These are phyloP conservation scores for Hymenopus coronatus DNA, from an alignment of 2,888 invertebrate species.

Conservation along the genomic window DNA sequence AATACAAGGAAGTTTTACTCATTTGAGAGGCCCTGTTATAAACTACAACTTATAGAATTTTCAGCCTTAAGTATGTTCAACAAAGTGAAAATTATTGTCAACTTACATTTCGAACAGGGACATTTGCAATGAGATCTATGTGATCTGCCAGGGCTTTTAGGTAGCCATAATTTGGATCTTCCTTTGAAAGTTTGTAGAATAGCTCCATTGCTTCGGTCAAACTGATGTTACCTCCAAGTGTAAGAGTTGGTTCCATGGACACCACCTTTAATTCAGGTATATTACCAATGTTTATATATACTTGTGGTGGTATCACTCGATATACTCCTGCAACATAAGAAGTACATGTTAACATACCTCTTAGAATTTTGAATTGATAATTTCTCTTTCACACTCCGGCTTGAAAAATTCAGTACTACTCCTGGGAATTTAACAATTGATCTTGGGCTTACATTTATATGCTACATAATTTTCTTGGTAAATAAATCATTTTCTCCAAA, in stretches of 20 bases:
- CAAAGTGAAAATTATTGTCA: background rate
- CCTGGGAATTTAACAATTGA: too few relatives aligned
- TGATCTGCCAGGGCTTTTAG: slow-evolving; percentile 43
- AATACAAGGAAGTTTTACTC: too few relatives aligned
- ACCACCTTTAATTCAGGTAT: slow-evolving; percentile 56
- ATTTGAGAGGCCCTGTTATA: too few relatives aligned
- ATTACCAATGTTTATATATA: slow-evolving; percentile 62
- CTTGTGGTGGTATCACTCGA: slow-evolving; percentile 49
- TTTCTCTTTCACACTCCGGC: too few relatives aligned
- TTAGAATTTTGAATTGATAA: background rate
- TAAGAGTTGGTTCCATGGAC: slow-evolving; percentile 47
- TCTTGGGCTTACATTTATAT: too few relatives aligned
- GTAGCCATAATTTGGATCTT: slow-evolving; percentile 36
- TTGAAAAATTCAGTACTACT: too few relatives aligned
- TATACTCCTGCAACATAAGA: slow-evolving; percentile 46
- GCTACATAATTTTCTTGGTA: too few relatives aligned
- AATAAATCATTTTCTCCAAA: too few relatives aligned
- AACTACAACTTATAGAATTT: too few relatives aligned
- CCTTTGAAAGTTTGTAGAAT: slow-evolving; percentile 41
- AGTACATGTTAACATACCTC: background rate
- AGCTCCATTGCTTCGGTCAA: slow-evolving; percentile 55
- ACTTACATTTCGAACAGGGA: slow-evolving; percentile 47
- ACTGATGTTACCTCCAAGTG: slow-evolving; percentile 59
- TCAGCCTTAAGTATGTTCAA: background rate
- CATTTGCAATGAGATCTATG: slow-evolving; percentile 45